Conservation (phyloP, 23 tunicate species). For the Pegea sp. region DNA sequence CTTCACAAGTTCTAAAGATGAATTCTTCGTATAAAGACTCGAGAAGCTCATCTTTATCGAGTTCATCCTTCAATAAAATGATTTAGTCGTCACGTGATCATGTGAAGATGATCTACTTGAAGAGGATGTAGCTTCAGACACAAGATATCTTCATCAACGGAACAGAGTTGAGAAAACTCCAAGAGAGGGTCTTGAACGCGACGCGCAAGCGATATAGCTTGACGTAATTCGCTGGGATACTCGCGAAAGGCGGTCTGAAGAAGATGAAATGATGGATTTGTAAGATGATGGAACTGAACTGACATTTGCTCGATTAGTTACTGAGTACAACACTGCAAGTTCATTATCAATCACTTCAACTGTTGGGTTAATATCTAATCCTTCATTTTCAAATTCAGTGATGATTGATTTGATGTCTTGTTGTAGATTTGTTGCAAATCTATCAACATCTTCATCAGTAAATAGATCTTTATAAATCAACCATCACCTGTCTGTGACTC, state of each 20-base stretch:
- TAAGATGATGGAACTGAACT: neutral
- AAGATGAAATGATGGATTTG: neutral
- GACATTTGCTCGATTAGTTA: slow-evolving; percentile 48
- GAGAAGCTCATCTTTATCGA: slow-evolving; percentile 59
- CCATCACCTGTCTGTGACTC: slow-evolving; percentile 61
- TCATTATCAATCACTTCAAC: slow-evolving; percentile 72
- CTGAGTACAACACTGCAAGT: slow-evolving; percentile 53
- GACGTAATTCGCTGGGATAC: slow-evolving; percentile 69
- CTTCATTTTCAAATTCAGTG: slow-evolving; percentile 72
- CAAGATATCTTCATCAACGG: slow-evolving; percentile 64
- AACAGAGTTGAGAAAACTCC: slow-evolving; percentile 88
- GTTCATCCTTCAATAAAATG: slow-evolving; percentile 21
- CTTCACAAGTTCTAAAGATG: slow-evolving; percentile 77
- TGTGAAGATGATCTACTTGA: slow-evolving; percentile 19
- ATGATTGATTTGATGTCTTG: slow-evolving; percentile 54
- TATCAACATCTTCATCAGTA: neutral
- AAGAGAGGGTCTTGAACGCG: slow-evolving; percentile 75
- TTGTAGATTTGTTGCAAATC: slow-evolving; percentile 48
- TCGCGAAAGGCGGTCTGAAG: slow-evolving; percentile 70
- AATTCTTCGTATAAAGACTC: slow-evolving; percentile 62
- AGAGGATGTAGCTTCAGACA: slow-evolving; percentile 65
- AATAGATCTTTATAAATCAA: neutral
- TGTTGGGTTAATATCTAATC: slow-evolving; percentile 20
- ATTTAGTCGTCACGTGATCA: neutral
- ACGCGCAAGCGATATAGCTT: slow-evolving; percentile 77